A percentile compares a stretch with the other conserved stretches of the same genome.
phyloP scores from a whole-genome alignment of 2,888 invertebrate species.

The Tachina lurida region DNA sequence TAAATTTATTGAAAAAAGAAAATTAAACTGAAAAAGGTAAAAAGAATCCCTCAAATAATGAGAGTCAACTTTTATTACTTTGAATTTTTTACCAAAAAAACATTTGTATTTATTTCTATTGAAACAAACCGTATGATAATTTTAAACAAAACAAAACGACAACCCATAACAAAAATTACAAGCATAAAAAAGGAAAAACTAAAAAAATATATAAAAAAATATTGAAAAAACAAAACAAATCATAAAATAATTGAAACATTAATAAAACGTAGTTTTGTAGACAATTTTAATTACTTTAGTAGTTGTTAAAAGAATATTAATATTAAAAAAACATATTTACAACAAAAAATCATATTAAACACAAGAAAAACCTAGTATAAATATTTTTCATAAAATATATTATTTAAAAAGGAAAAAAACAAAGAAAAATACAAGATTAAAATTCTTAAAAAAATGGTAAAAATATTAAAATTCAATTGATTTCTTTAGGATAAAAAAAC shows the following conservation, averaged over 20 bases:
- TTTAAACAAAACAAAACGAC: conserved; percentile 44
- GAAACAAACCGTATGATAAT: conserved; percentile 55
- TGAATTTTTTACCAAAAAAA: conserved; percentile 33
- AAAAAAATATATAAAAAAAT: conserved; percentile 46
- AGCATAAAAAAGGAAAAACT: conserved; percentile 42
- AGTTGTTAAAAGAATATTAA: conserved; percentile 66
- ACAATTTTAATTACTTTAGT: conserved; percentile 72
- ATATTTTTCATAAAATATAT: conserved; percentile 67
- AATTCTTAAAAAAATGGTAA: conserved; percentile 52
- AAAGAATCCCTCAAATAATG: conserved; percentile 21
- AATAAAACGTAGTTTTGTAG: conserved; percentile 71
- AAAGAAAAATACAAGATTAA: conserved; percentile 49
- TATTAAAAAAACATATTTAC: conserved; percentile 64
- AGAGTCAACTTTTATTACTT: conserved; percentile 42
- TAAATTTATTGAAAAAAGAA: conserved; percentile 67
- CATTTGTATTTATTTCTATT: conserved; percentile 59
- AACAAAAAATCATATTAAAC: conserved; percentile 67
- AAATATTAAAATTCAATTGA: conserved; percentile 52
- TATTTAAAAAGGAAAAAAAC: conserved; percentile 58
- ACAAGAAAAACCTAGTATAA: conserved; percentile 55
- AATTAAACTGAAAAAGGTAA: conserved; percentile 51
- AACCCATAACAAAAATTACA: conserved; percentile 47
- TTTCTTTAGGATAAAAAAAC: conserved; percentile 23
- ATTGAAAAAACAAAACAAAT: conserved; percentile 22
- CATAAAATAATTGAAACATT: conserved; percentile 63